Percentiles rank a stretch among this genome's conserved stretches.
These are phyloP conservation scores for Delichon dasypus DNA, from an alignment of 2,797 vertebrate genomes.

Conservation along the genomic window DNA sequence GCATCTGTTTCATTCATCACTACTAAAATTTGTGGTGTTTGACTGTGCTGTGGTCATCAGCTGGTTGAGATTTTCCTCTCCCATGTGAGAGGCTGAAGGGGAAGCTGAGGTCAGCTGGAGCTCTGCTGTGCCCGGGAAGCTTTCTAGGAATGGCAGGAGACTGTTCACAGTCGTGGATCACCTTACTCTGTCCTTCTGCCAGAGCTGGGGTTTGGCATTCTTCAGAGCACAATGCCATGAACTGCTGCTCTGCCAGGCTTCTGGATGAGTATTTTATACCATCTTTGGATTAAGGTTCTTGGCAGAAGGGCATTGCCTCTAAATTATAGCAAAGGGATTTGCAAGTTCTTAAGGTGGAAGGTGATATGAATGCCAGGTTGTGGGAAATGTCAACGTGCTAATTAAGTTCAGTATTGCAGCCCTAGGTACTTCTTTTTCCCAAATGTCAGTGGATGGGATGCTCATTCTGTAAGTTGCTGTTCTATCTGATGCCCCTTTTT, in stretches of 20 bases:
- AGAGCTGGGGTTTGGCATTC: not conserved
- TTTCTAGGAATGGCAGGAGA: not conserved
- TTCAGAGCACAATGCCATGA: not conserved
- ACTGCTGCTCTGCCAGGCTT: not conserved
- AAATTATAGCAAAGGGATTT: not conserved
- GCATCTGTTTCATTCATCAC: not conserved
- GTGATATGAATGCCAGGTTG: not conserved
- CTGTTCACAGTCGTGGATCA: rapidly evolving
- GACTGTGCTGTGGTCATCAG: not conserved
- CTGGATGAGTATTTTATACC: not conserved
- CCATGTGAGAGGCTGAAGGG: not conserved
- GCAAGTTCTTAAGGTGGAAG: not conserved
- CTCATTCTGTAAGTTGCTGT: not conserved
- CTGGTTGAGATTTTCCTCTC: not conserved
- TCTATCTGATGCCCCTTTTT: not conserved
- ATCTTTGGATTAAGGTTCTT: not conserved
- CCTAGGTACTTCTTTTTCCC: not conserved
- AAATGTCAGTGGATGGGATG: not conserved
- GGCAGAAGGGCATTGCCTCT: not conserved
- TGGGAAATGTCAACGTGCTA: not conserved
- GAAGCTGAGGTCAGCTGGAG: not conserved
- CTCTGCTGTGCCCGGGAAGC: not conserved
- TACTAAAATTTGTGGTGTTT: not conserved
- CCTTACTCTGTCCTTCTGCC: not conserved
- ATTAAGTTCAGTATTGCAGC: not conserved